Evolutionary conservation across 2,113 vertebrate genomes (phyloP), one percentile per base, ranked within the genome.

Genomic region (Rhynchopsitta pachyrhyncha): DNA sequence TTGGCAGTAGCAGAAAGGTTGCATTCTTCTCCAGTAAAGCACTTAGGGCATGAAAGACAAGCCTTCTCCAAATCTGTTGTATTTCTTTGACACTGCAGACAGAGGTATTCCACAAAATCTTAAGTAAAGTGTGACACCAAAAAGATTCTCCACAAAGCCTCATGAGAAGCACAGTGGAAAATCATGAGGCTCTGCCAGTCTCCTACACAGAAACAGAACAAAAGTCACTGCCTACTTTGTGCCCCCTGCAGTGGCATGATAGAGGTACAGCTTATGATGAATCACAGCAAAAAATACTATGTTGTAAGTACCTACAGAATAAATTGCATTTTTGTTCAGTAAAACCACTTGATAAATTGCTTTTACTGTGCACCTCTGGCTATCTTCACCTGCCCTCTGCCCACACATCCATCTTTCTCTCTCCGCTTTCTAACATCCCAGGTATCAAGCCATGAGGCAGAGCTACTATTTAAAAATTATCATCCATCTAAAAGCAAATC

Each of bases 311-410:
- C 46, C 39, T 71, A 68, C 33, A 69, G 74, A 84, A 78, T 55
- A 89, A 76, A 71, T 17, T 22, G 18, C 31, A 74, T 77, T 86
- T 67, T 93, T 75, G 29, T 55, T n/a, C 47, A 66, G 55, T 44
- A 95, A 94, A 93, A 15, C 22, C 33, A 49, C 35, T 68, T 91
- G 69, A 94, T 66, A 87, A 89, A 97, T 52, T 71, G 66, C 16
- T 91, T 93, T 87, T 73, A 71, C 41, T 24, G 22, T 49, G 42
- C 35, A 62, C 41, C 68, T 86, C 73, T 94, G 59, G 70, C 73
- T 82, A 23, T 60, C 69, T 94, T 92, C 66, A 84, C 62, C 52
- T 87, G 81, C 52, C 37, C 78, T 82, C 47, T 89, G 62, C 62
- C 86, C 77, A 85, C 39, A 84, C 27, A 92, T 84, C 13, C 22